A percentile compares a stretch with the other conserved stretches of the same genome.
Conservation (phyloP, 2,113 vertebrate genomes). For the Phalacrocorax carbo region DNA sequence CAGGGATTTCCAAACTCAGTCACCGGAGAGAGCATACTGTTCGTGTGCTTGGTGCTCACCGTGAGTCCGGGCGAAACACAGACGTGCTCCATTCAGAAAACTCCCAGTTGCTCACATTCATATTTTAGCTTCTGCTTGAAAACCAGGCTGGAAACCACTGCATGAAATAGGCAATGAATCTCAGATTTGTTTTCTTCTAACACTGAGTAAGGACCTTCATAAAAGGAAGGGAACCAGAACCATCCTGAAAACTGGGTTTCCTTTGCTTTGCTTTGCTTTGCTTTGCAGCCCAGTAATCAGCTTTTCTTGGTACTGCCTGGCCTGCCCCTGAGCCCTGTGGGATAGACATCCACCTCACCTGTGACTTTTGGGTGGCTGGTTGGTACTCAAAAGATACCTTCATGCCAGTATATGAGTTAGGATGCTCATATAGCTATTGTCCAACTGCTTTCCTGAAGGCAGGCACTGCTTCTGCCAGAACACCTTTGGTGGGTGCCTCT, state of each 20-base stretch:
- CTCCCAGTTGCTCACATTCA: neutral
- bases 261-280: neutral
- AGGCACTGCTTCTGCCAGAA: neutral
- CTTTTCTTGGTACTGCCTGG: neutral
- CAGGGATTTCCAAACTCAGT: neutral
- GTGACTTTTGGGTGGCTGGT: neutral
- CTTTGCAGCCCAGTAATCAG: neutral
- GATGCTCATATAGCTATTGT: neutral
- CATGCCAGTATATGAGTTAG: neutral
- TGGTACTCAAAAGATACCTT: neutral
- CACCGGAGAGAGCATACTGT: neutral
- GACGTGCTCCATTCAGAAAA: neutral
- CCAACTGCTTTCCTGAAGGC: neutral
- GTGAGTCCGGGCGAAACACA: neutral
- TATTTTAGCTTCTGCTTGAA: neutral
- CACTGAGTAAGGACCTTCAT: neutral
- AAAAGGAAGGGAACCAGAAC: neutral
- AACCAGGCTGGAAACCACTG: neutral
- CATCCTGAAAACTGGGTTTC: neutral
- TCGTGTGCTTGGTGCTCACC: neutral
- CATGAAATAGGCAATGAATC: neutral
- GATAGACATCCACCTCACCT: neutral
- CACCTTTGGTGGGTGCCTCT: neutral
- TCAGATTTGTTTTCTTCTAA: neutral
- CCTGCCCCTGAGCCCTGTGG: neutral